Evolutionary conservation across 2,797 vertebrate species (phyloP).

Genomic region (Gadopsis marmoratus): DNA sequence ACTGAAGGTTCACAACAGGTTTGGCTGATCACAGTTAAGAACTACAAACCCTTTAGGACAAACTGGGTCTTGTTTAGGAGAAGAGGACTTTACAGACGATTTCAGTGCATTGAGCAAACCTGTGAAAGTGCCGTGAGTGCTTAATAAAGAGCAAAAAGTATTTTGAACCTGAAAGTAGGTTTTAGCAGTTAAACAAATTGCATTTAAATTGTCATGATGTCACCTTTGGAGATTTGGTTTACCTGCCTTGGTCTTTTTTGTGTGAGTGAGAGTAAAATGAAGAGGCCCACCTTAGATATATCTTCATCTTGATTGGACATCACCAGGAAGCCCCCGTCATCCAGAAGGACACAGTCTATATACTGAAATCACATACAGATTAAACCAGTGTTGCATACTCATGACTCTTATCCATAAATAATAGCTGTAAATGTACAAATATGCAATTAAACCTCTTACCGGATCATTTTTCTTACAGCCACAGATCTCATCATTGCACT

Average conservation of each 20-base stretch:
- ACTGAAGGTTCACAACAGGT: slow-evolving; percentile 6
- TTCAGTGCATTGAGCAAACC: slow-evolving; percentile 6
- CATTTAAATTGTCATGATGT: not conserved
- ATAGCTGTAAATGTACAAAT: not conserved
- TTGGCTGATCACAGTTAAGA: not conserved
- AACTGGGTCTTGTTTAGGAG: not conserved
- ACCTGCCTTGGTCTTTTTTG: not conserved
- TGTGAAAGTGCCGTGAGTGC: no score
- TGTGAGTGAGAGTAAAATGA: slow-evolving; percentile 9
- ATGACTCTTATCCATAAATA: not conserved
- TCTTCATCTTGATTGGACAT: slow-evolving; percentile 95
- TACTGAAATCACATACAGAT: slow-evolving; percentile 81
- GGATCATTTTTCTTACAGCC: slow-evolving; percentile 91
- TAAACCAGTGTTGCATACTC: not conserved
- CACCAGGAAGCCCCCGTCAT: slow-evolving; percentile 96
- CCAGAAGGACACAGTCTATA: slow-evolving; percentile 94
- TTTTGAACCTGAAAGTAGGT: not conserved
- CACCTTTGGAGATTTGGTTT: not conserved
- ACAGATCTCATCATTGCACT: slow-evolving; percentile 95
- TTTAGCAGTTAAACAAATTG: not conserved
- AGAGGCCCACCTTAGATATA: slow-evolving; percentile 86
- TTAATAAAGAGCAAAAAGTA: not conserved
- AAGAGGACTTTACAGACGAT: not conserved
- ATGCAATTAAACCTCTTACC: slow-evolving; percentile 79
- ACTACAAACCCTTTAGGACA: not conserved